Evolutionary conservation across 2,888 invertebrate species (phyloP).

Genomic region (Lumbricus terrestris): DNA sequence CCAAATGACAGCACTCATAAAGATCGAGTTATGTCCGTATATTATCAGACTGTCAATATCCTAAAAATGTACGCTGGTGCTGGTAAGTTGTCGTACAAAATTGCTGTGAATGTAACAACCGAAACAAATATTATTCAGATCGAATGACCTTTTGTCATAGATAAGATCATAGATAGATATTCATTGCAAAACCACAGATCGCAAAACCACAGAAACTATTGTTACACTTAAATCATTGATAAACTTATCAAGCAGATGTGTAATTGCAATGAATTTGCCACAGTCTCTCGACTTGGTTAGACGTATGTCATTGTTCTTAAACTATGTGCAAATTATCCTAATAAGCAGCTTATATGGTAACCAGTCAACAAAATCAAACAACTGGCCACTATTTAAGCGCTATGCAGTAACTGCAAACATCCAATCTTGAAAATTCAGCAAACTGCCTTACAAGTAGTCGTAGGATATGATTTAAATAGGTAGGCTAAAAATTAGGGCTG

Average conservation of each 20-base stretch:
- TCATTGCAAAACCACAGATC: background rate
- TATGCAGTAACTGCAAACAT: no score
- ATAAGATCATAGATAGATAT: no score
- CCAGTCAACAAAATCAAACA: background rate
- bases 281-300: background rate
- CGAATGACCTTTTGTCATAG: background rate
- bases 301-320: background rate
- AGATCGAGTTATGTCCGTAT: no score
- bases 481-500: no score
- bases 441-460: background rate
- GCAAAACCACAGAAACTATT: no score
- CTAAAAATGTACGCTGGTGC: no score
- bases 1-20: no score
- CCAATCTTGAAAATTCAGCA: background rate
- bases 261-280: background rate
- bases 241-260: background rate
- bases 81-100: no score
- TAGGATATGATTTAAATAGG: no score
- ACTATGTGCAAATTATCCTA: background rate
- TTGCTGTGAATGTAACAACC: background rate
- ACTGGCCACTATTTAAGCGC: no score
- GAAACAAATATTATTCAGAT: background rate
- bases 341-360: no score
- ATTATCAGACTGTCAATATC: no score
- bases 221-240: background rate